Base-by-base conservation (phyloP, 2,797 vertebrate species). In the Peromyscus attwateri region DNA sequence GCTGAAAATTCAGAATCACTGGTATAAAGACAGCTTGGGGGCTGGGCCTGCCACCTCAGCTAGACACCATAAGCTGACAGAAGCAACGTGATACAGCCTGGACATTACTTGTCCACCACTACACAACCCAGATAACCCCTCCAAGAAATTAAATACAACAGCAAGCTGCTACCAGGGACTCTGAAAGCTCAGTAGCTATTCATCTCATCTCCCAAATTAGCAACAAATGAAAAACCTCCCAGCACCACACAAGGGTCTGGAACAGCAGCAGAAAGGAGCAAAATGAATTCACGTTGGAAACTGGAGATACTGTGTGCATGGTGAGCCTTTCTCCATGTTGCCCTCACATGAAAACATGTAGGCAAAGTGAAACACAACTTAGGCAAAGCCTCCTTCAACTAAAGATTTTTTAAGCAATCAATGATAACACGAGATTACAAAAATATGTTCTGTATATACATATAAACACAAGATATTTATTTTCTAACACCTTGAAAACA, bases 1-100 rank as follows among this genome's bases (percentile, higher is more conserved):
- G 94, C 93, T 94, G 92, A 66, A 97, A 97, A 97, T 95, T 96
- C 87, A 73, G 92, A 94, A 95, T 95, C 87, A 70, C 76, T 27
- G 77, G 7, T 4, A 52, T 62, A 93, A 92, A 97, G 92, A 89
- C 87, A 21, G 82, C 91, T 49, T 91, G 55, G 91, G 89, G 87
- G 88, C 79, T 9, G 21, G 64, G 94, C 57, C 85, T 60, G 49
- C 55, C 85, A 76, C 66, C 92, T 40, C 12, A 0, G 91, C 94
- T 40, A 77, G 73, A 92, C 76, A 37, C 89, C 37, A 66, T 83
- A 75, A 81, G 75, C 83, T 40, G 92, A 94, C 13, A 70, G 66
- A 52, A 81, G 87, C 40, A 7, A n/a, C 3, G 2, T 10, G 68
- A 68, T 80, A 55, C 11, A 76, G 62, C 71, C 62, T 68, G 4